phyloP scores from a whole-genome alignment of 1,140 invertebrate species.

The Amphibalanus amphitrite region DNA sequence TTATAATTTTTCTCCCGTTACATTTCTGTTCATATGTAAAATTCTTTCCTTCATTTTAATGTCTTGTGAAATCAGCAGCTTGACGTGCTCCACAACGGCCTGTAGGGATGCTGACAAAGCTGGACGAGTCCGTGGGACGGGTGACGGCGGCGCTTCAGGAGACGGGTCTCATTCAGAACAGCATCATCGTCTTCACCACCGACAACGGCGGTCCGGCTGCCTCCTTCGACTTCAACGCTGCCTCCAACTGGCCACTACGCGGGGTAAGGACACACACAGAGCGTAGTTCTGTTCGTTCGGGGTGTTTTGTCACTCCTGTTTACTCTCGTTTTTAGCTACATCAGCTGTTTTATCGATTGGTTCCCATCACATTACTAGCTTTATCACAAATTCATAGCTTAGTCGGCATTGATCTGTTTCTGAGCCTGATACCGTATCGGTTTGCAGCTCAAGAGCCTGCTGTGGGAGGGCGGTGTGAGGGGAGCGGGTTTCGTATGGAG shows the following conservation, averaged over 20 bases:
- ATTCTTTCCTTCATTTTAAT: no score
- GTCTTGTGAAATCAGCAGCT: no score
- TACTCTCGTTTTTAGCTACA: background rate
- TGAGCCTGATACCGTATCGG: slow-evolving; percentile 17
- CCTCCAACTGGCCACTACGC: slow-evolving; percentile 75
- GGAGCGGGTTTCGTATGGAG: slow-evolving; percentile 63
- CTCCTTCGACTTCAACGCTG: slow-evolving; percentile 63
- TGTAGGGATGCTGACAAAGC: slow-evolving; percentile 53
- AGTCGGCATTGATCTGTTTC: background rate
- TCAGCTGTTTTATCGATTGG: background rate
- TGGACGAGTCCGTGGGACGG: slow-evolving; percentile 67
- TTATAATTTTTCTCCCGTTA: no score
- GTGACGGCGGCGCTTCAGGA: slow-evolving; percentile 48
- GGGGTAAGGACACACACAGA: no score
- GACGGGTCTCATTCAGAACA: slow-evolving; percentile 48
- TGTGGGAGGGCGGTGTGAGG: slow-evolving; percentile 79
- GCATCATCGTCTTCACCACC: slow-evolving; percentile 64
- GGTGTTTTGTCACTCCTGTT: slow-evolving; percentile 7
- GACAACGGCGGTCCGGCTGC: slow-evolving; percentile 73
- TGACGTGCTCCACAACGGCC: no score
- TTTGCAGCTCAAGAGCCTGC: slow-evolving; percentile 50
- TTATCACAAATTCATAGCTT: no score
- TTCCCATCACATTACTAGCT: background rate
- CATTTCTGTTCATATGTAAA: no score
- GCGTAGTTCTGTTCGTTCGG: no score